These are phyloP conservation scores for Parnassius smintheus DNA, from an alignment of 2,888 invertebrate genomes.

Conservation along the genomic window DNA sequence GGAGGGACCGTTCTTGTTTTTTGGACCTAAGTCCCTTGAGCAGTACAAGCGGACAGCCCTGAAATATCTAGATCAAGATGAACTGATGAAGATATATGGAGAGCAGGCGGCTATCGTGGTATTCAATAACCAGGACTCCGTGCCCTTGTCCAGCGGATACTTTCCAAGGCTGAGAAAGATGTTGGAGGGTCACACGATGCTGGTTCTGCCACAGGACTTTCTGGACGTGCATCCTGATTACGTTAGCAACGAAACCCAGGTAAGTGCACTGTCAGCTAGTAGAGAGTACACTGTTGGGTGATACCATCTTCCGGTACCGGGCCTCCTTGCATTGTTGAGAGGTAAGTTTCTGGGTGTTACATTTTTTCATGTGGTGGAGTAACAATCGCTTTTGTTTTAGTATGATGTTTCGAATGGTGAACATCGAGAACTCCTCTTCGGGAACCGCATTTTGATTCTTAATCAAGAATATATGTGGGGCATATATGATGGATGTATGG, in stretches of 20 bases:
- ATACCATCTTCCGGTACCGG: too few relatives aligned
- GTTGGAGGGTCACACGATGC: constrained; percentile 71
- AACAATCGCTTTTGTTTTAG: too few relatives aligned
- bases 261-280: constrained; percentile 33
- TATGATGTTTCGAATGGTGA: too few relatives aligned
- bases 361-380: too few relatives aligned
- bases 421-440: too few relatives aligned
- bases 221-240: constrained; percentile 82
- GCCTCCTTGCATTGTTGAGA: too few relatives aligned
- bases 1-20: constrained; percentile 82
- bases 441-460: not conserved
- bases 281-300: too few relatives aligned
- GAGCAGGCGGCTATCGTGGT: constrained; percentile 81
- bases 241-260: constrained; percentile 83
- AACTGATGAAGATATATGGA: constrained; percentile 79
- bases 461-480: too few relatives aligned
- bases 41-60: constrained; percentile 75
- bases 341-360: too few relatives aligned
- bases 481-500: too few relatives aligned
- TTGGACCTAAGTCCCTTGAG: constrained; percentile 77
- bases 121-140: constrained; percentile 81
- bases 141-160: constrained; percentile 74
- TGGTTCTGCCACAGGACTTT: constrained; percentile 80
- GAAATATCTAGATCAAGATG: constrained; percentile 76
- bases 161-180: constrained; percentile 80